Conservation (phyloP, 2,113 vertebrate species). For the Smithornis capensis region DNA sequence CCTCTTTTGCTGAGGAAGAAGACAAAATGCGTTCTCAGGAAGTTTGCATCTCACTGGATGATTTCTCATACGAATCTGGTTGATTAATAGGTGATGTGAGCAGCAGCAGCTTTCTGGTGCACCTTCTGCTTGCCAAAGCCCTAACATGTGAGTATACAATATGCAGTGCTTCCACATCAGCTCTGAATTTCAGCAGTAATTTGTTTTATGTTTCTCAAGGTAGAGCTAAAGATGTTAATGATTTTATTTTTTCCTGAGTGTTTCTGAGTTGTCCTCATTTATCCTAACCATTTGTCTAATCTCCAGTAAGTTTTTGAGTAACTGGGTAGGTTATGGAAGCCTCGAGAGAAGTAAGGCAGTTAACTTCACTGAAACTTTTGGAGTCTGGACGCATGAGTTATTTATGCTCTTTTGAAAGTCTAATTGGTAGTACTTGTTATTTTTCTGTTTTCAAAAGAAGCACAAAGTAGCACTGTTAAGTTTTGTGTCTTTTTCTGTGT, state of each 20-base stretch:
- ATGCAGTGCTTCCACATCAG: not conserved
- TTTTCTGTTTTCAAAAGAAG: conserved; percentile 6
- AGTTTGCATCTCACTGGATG: not conserved
- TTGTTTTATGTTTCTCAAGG: not conserved
- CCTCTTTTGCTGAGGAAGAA: conserved; percentile 21
- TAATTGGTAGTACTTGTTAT: not conserved
- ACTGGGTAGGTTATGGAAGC: not conserved
- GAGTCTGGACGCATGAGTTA: conserved; percentile 1
- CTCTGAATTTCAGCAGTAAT: not conserved
- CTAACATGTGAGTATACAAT: conserved; percentile 18
- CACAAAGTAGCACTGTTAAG: not conserved
- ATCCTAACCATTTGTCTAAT: not conserved
- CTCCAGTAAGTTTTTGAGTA: not conserved
- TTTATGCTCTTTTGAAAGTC: conserved; percentile 33
- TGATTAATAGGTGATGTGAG: not conserved
- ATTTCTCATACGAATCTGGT: not conserved
- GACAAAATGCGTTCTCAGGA: conserved; percentile 53
- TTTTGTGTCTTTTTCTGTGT: not conserved
- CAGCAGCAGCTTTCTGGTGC: not conserved
- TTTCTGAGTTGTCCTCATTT: not conserved
- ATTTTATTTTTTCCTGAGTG: not conserved
- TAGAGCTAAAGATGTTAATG: not conserved
- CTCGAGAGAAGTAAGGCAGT: not conserved
- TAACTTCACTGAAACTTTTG: not conserved
- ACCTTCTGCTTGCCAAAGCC: not conserved